Evolutionary conservation across 2,888 invertebrate genomes (phyloP).

Genomic region (Chrysomela aeneicollis): DNA sequence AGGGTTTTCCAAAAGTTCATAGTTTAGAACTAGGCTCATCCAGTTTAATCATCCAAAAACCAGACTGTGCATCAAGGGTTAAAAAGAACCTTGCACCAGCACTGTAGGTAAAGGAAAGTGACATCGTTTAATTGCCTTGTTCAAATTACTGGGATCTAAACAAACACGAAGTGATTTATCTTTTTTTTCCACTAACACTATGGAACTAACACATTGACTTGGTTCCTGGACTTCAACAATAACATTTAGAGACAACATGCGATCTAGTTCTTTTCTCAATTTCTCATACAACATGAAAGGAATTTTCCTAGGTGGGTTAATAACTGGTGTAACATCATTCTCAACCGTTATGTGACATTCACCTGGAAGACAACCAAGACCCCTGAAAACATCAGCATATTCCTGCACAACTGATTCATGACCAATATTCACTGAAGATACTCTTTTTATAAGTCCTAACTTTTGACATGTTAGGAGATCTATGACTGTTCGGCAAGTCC

Average conservation of each 20-base stretch:
- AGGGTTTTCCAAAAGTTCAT: not conserved
- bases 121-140: not conserved
- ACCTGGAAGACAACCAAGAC: constrained; percentile 5
- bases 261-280: not conserved
- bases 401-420: not conserved
- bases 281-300: not conserved
- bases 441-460: not conserved
- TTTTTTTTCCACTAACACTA: not conserved
- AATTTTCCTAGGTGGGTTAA: not conserved
- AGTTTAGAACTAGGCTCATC: not conserved
- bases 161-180: not conserved
- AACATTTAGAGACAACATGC: not conserved
- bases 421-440: not conserved
- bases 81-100: not conserved
- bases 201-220: not conserved
- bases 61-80: not conserved
- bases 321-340: not conserved
- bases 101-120: constrained; percentile 1
- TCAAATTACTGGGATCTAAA: constrained; percentile 1
- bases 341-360: not conserved
- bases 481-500: no score
- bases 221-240: not conserved
- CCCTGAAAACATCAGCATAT: constrained; percentile 4
- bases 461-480: not conserved
- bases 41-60: constrained; percentile 2